A percentile compares a stretch with the other conserved stretches of the same genome.
phyloP scores from a whole-genome alignment of 2,888 invertebrate species.

The Drosophila anomelani region DNA sequence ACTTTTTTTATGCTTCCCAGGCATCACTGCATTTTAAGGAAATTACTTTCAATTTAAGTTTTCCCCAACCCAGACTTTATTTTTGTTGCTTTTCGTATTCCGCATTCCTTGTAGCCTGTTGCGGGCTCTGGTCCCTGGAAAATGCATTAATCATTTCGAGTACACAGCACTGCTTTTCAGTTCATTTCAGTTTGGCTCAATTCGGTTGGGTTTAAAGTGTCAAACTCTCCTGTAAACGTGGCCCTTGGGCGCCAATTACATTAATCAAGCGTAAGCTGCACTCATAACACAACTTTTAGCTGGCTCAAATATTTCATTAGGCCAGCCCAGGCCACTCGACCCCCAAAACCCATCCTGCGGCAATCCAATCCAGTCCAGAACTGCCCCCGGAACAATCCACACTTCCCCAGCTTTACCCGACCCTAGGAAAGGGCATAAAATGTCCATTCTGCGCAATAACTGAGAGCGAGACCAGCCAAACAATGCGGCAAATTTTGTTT shows the following conservation, averaged over 20 bases:
- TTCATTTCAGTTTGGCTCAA: slow-evolving; percentile 29
- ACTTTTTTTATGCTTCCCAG: not conserved
- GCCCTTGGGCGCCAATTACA: slow-evolving; percentile 67
- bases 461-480: slow-evolving; percentile 35
- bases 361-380: slow-evolving; percentile 2
- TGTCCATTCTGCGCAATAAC: slow-evolving; percentile 55
- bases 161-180: slow-evolving; percentile 34
- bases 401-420: slow-evolving; percentile 25
- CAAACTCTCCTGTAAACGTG: slow-evolving; percentile 40
- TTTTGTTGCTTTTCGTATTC: slow-evolving; percentile 26
- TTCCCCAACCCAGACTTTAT: slow-evolving; percentile 13
- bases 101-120: slow-evolving; percentile 36
- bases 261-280: slow-evolving; percentile 64
- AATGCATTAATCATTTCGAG: slow-evolving; percentile 66
- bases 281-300: slow-evolving; percentile 47
- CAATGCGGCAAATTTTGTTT: slow-evolving; percentile 56
- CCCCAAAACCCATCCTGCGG: slow-evolving; percentile 10
- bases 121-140: slow-evolving; percentile 8
- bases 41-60: slow-evolving; percentile 43
- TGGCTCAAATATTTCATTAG: slow-evolving; percentile 64
- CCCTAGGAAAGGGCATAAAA: slow-evolving; percentile 53
- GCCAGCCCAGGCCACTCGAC: slow-evolving; percentile 10
- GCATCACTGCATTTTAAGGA: slow-evolving; percentile 38
- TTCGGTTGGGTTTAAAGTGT: slow-evolving; percentile 52
- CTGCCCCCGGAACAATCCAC: slow-evolving; percentile 23